Evolutionary conservation across 2,113 vertebrate genomes (phyloP), one percentile per base, ranked within the genome.

Genomic region (Amphiprion ocellaris): DNA sequence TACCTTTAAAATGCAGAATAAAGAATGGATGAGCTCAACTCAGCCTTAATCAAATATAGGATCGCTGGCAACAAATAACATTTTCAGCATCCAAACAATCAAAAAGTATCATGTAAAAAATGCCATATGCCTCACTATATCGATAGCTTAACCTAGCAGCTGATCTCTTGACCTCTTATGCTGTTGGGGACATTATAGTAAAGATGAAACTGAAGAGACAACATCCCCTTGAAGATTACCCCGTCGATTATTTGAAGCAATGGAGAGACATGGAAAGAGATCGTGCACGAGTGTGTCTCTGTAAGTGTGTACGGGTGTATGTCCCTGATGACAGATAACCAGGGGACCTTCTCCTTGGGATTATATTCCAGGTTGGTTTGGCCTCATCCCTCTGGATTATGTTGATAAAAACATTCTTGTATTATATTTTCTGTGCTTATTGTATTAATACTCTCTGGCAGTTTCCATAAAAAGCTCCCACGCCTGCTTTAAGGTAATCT

Each of bases 341-440:
- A 83, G 77, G 82, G 80, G 87, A 85, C 77, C 89, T 92, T 86
- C 90, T 95, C 87, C 93, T 95, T 95, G 84, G 93, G 93, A 95
- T 95, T 95, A 95, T 85, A 87, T 86, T 79, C 75, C 92, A 91
- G 93, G 92, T 94, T 92, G 78, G 81, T 85, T 83, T 54, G 55
- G 80, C 82, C 78, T 94, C 92, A 93, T 94, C 87, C 82, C 88
- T 78, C 69, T 67, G 92, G 94, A 95, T 95, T 95, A 95, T 58
- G 93, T 92, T 93, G 90, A 94, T 93, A 91, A 92, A 93, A 95
- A 95, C 92, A 94, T 94, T 93, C 92, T 93, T 94, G 90, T 92
- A 92, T 94, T 94, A 94, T 95, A 88, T 95, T 92, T 88, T 88
- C 73, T 83, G 84, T 92, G 92, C 92, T 94, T 93, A 92, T 91